Evolutionary conservation across 2,797 vertebrate species (phyloP).

Genomic region (Aselliscus stoliczkanus): DNA sequence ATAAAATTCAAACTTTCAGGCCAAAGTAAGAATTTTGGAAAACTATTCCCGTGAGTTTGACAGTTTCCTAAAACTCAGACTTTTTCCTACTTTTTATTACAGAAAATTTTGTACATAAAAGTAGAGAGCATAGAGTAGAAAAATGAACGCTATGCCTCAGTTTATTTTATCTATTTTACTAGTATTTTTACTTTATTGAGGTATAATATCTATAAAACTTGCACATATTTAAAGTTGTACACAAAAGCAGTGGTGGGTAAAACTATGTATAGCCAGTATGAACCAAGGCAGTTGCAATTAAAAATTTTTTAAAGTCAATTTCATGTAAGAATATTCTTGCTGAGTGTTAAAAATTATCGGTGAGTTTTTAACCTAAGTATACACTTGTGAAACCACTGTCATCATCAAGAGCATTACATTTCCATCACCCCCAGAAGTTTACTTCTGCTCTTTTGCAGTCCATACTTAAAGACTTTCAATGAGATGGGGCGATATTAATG

Average conservation of each 20-base stretch:
- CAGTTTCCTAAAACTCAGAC: neutral
- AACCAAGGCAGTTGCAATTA: too few relatives aligned
- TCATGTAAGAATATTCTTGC: too few relatives aligned
- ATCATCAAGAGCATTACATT: neutral
- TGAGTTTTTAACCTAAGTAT: neutral
- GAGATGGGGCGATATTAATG: neutral
- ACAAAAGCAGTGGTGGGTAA: too few relatives aligned
- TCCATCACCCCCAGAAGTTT: neutral
- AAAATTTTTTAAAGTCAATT: too few relatives aligned
- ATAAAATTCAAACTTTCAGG: neutral
- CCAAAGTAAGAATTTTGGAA: neutral
- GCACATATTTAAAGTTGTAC: neutral
- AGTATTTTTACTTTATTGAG: neutral
- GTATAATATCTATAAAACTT: neutral
- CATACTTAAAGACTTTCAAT: neutral
- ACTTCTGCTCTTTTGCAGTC: neutral
- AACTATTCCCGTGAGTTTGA: neutral
- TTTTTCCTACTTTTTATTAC: neutral
- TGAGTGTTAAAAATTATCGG: too few relatives aligned
- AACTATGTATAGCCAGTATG: too few relatives aligned
- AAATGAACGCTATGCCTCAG: neutral
- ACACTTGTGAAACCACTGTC: neutral
- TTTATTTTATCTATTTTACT: neutral
- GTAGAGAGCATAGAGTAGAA: neutral
- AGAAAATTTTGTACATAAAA: neutral